Conservation (phyloP, 2,797 vertebrate species). For the Sebastes reedi region DNA sequence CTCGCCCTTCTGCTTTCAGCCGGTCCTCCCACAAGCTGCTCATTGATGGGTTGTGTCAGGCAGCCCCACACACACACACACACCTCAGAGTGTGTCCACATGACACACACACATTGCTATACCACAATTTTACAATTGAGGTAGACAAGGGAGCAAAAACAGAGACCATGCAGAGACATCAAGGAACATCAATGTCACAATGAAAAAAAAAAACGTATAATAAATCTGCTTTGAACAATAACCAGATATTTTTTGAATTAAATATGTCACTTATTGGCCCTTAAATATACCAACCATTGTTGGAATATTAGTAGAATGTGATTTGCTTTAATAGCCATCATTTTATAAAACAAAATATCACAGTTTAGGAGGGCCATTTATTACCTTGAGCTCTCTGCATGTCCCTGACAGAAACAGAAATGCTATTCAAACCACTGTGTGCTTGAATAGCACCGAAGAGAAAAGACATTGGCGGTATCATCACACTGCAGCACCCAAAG, state of each 20-base stretch:
- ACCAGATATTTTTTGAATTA: background rate
- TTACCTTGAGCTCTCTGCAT: background rate
- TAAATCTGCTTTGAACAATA: background rate
- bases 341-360: background rate
- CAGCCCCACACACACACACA: background rate
- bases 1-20: constrained; percentile 3
- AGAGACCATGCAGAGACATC: background rate
- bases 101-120: constrained; percentile 1
- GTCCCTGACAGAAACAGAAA: background rate
- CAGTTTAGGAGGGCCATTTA: background rate
- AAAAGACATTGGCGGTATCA: background rate
- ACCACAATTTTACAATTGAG: background rate
- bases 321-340: background rate
- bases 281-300: background rate
- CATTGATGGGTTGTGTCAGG: background rate
- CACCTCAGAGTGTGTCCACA: background rate
- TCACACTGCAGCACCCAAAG: constrained; percentile 1
- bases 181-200: background rate
- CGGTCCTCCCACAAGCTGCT: constrained; percentile 7
- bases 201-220: background rate
- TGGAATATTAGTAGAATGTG: background rate
- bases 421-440: background rate
- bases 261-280: background rate
- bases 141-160: background rate
- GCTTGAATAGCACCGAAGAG: background rate